Evolutionary conservation across 23 tunicate species (phyloP).

Genomic region (Halocynthia roretzi): DNA sequence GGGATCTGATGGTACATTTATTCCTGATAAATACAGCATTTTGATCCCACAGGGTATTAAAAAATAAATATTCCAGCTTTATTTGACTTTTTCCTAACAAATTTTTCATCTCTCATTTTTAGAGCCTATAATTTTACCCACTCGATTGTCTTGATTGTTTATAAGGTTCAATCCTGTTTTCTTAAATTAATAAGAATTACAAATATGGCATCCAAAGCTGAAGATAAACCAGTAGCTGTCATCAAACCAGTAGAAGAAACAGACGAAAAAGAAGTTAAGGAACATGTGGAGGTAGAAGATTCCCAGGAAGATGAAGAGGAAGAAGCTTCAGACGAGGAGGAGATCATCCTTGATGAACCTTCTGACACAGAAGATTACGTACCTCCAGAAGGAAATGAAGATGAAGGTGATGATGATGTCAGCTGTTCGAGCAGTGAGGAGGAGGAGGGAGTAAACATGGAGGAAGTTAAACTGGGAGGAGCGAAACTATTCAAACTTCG

Average conservation of each 20-base stretch:
- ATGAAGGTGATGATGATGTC: constrained; percentile 22
- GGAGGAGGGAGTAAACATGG: constrained; percentile 32
- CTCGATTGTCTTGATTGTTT: too few relatives aligned
- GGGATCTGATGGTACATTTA: too few relatives aligned
- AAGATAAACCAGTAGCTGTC: too few relatives aligned
- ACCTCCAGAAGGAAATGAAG: constrained; percentile 9
- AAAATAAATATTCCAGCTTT: too few relatives aligned
- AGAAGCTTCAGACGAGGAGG: not conserved
- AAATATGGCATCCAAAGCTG: too few relatives aligned
- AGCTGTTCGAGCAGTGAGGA: constrained; percentile 56
- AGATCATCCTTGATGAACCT: constrained; percentile 21
- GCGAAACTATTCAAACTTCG: constrained; percentile 12
- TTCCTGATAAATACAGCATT: too few relatives aligned
- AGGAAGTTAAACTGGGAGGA: constrained; percentile 12
- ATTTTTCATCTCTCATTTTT: too few relatives aligned
- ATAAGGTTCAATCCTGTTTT: too few relatives aligned
- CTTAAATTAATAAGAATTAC: too few relatives aligned
- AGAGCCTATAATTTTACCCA: too few relatives aligned
- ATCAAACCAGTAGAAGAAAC: not conserved
- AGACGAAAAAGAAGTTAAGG: not conserved
- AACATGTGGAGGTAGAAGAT: not conserved
- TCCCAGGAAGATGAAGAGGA: constrained; percentile 6
- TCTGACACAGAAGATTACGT: constrained; percentile 30
- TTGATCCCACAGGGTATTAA: too few relatives aligned
- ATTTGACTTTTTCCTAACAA: too few relatives aligned